These are phyloP conservation scores for Orestias chungarensis DNA, from an alignment of 2,797 vertebrate species.

Conservation along the genomic window DNA sequence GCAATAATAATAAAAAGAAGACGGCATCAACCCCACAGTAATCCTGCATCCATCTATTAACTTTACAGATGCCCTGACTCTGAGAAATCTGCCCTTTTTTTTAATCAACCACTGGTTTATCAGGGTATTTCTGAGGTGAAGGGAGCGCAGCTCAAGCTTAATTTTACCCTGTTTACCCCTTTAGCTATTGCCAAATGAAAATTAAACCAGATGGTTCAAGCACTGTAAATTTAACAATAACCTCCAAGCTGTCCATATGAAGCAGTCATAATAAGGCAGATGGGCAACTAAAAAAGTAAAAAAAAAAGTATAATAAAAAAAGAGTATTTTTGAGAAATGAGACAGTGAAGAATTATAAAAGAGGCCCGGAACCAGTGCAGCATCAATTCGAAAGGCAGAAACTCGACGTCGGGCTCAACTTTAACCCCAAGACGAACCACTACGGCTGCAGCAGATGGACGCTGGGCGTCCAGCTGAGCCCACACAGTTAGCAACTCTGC, in stretches of 20 bases:
- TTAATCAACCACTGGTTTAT: slow-evolving; percentile 35
- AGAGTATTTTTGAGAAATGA: slow-evolving; percentile 22
- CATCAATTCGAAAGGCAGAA: slow-evolving; percentile 22
- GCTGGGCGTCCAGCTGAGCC: slow-evolving; percentile 62
- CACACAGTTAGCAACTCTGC: slow-evolving; percentile 62
- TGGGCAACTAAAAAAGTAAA: slow-evolving; percentile 22
- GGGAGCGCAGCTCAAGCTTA: slow-evolving; percentile 39
- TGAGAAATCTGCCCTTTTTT: slow-evolving; percentile 8
- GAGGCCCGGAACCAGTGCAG: slow-evolving; percentile 15
- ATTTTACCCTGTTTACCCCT: slow-evolving; percentile 39
- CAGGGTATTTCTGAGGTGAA: slow-evolving; percentile 44
- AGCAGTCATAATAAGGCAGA: slow-evolving; percentile 55
- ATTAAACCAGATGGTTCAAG: slow-evolving; percentile 59
- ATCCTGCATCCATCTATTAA: slow-evolving; percentile 8
- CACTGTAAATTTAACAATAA: slow-evolving; percentile 27
- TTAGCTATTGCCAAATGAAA: slow-evolving; percentile 42
- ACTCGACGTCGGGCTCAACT: slow-evolving; percentile 50
- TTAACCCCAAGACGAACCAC: slow-evolving; percentile 50
- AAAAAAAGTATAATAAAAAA: slow-evolving; percentile 8
- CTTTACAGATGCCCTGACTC: slow-evolving; percentile 19
- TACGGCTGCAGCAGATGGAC: slow-evolving; percentile 60
- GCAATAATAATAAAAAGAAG: slow-evolving; percentile 23
- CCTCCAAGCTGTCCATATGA: slow-evolving; percentile 34
- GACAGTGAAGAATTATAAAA: slow-evolving; percentile 32
- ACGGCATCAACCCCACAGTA: slow-evolving; percentile 8